Evolutionary conservation across 2,888 invertebrate species (phyloP), one percentile per base, ranked within the genome.

Genomic region (Syrista parreyssii): DNA sequence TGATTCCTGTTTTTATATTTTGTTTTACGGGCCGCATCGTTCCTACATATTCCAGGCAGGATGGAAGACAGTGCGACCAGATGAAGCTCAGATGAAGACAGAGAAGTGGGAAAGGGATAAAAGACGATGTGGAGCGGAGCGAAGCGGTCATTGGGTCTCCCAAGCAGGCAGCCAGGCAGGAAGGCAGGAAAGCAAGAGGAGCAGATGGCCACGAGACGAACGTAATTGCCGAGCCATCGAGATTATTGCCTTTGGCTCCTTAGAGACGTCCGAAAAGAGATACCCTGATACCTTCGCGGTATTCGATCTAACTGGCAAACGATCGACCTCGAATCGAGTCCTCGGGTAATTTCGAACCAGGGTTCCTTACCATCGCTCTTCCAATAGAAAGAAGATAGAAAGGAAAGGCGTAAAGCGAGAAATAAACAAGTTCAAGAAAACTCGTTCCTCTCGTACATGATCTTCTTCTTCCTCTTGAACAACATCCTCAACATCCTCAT

Each of bases 201-300:
- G 89, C 90, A 90, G 90, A 90, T 90, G 90, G 90, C 88, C 85
- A 88, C 90, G 90, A 90, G 90, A 90, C 90, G 89, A 86, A 86
- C 84, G 88, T 90, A 90, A 90, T 90, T 90, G 89, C 86, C 87
- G 85, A 85, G 84, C 87, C 87, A 89, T 89, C 88, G 87, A 86
- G 86, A 89, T 89, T 89, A 89, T 89, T 89, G 87, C 89, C 86
- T 84, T 84, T 86, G 82, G 87, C 85, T 83, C 78, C 81, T 82
- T 81, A 78, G 75, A 75, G 78, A 78, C 78, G 78, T 69, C 75
- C 78, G 74, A 78, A 78, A 73, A 75, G 36, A 72, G 78, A 31
- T 33, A 71, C 71, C 71, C 71, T 12, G 71, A 71, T 71, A 32
- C 71, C 71, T 71, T 33, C 32, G 71, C 71, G 71, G 32, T 31